phyloP scores from a whole-genome alignment of 2,888 invertebrate genomes.

The Uloborus plumipes region DNA sequence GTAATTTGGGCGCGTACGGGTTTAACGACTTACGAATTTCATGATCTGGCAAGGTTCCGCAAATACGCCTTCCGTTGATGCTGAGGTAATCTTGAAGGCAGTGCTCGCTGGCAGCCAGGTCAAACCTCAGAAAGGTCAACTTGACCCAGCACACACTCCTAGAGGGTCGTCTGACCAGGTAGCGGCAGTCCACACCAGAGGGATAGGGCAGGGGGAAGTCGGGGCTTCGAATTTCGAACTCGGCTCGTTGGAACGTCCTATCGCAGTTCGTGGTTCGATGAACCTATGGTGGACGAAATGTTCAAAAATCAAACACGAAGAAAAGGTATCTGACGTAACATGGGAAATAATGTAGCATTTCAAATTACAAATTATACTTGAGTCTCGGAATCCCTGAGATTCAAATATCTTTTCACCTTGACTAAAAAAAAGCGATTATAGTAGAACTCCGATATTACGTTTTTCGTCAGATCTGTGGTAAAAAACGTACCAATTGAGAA shows the following conservation, averaged over 20 bases:
- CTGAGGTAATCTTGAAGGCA: slow-evolving; percentile 68
- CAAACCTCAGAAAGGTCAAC: slow-evolving; percentile 66
- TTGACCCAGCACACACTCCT: slow-evolving; percentile 67
- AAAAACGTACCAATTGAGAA: too few relatives aligned
- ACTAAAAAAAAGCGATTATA: too few relatives aligned
- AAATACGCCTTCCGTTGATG: slow-evolving; percentile 67
- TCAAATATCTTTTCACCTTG: too few relatives aligned
- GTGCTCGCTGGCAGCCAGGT: slow-evolving; percentile 67
- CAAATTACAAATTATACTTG: too few relatives aligned
- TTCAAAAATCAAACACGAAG: too few relatives aligned
- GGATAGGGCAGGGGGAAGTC: slow-evolving; percentile 65
- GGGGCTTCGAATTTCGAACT: slow-evolving; percentile 65
- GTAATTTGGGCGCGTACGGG: too few relatives aligned
- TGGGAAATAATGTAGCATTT: too few relatives aligned
- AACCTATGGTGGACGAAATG: neutral
- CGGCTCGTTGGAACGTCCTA: slow-evolving; percentile 45
- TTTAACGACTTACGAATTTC: slow-evolving; percentile 59
- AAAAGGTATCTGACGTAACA: too few relatives aligned
- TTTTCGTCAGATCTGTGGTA: too few relatives aligned
- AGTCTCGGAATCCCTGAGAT: too few relatives aligned
- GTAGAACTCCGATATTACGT: too few relatives aligned
- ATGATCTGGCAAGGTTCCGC: slow-evolving; percentile 66
- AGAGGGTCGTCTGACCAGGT: slow-evolving; percentile 64
- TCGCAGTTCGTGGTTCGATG: slow-evolving; percentile 55
- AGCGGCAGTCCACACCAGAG: slow-evolving; percentile 64